Base-by-base conservation (phyloP, 2,113 vertebrate species). In the Vidua macroura region DNA sequence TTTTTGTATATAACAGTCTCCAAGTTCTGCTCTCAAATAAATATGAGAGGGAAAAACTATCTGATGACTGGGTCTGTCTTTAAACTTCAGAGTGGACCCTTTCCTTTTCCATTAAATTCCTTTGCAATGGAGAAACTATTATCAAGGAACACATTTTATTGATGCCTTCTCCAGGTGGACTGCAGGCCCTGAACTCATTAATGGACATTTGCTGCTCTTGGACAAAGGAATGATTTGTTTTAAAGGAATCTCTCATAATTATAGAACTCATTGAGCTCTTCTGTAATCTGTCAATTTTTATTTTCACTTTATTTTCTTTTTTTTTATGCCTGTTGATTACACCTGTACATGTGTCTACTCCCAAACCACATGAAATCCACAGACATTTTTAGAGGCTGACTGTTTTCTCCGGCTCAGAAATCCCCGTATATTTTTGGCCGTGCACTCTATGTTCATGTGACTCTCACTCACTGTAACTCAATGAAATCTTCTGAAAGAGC, bases 401-500 rank as follows among this genome's bases (percentile, higher is more conserved):
- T 94, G 78, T 63, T 96, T 97, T 91, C 92, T 92, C 44, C 83
- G 77, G 93, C 92, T 93, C 89, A 94, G 95, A 97, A 96, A 95
- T 90, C 94, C 94, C 95, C 94, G 84, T 88, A 67, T 95, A 94
- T 95, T 95, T 94, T 94, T 98, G 97, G 97, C 98, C 0, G 5
- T 7, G 85, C 92, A 82, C 77, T 80, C 83, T 33, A 66, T 92
- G 96, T 97, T 98, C 98, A 98, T 95, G 97, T 97, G 97, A 97
- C 96, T 97, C 96, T 94, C 95, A 96, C 94, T 94, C 96, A 93
- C 96, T 93, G 95, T 62, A 96, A 92, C 97, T 98, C 98, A 98
- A 98, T 98, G 98, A 98, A 98, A 97, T 95, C 86, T 96, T 97
- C 97, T 96, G 97, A 97, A 97, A 98, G 96, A 97, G 95, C 98